Base-by-base conservation (phyloP, 2,888 invertebrate species). In the Tryphoninae sp. region DNA sequence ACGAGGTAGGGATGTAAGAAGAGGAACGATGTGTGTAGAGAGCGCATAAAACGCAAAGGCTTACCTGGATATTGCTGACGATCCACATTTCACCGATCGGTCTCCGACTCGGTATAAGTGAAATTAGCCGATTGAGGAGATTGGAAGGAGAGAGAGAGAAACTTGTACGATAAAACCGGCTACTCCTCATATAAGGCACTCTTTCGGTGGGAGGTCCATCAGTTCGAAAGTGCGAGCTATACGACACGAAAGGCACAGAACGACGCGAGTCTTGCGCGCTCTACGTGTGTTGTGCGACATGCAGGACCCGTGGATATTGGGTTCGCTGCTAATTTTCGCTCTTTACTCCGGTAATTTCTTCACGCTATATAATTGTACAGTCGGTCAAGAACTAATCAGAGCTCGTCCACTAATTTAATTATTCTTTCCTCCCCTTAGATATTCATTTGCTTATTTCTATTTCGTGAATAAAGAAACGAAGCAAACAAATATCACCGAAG, bases 171-270 rank as follows among this genome's bases (percentile, higher is more conserved):
- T 72, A 62, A 75, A 83, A 85, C 82, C 76, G 72, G 80, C 76
- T 78, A 80, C 80, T 77, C 83, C 74, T 84, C 86, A 85, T 90
- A 90, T 89, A 90, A 89, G 89, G 88, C 86, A 75, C 78, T 81
- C 81, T 81, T 84, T 86, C 87, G 87, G 88, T 88, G 87, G 87
- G 86, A 88, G 88, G 85, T 86, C 73, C 75, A 88, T 89, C 89
- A 90, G 91, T 91, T 90, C 85, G 91, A 91, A 91, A 91, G 91
- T 90, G 89, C 87, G 53, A 88, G 89, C 87, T 83, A 68, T 82
- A 82, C 74, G 78, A 82, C 78, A 84, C 83, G 83, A 86, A 86
- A 85, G 33, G 83, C 83, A 82, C 85, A 73, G 67, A 69, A 74
- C 49, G 75, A 74, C 80, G 68, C 59, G 64, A 64, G 62, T 59